A percentile compares a stretch with the other conserved stretches of the same genome.
phyloP scores from a whole-genome alignment of 2,113 vertebrate genomes.

The Gopherus evgoodei region DNA sequence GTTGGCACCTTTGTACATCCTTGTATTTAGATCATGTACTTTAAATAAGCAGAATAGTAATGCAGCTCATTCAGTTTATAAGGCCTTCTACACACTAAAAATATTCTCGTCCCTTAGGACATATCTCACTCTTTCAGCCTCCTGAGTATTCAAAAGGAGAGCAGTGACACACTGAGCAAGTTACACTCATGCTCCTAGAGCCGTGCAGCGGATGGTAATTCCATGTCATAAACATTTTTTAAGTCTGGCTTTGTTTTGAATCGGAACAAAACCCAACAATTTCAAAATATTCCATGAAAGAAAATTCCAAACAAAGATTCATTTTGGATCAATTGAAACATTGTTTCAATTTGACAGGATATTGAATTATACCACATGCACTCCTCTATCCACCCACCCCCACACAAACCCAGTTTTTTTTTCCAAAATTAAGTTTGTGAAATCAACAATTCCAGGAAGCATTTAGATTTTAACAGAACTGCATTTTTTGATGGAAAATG shows the following conservation, averaged over 20 bases:
- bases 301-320: neutral
- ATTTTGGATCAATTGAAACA: neutral
- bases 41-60: neutral
- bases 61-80: neutral
- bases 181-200: neutral
- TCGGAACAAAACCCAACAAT: too few relatives aligned
- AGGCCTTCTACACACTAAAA: neutral
- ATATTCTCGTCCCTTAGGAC: neutral
- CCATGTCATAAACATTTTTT: neutral
- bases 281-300: neutral
- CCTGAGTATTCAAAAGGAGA: neutral
- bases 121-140: neutral
- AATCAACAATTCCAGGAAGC: neutral
- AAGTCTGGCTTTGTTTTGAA: neutral
- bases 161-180: neutral
- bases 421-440: neutral
- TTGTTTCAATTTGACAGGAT: neutral
- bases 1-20: neutral
- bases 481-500: neutral
- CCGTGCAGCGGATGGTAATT: neutral
- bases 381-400: neutral
- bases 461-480: neutral
- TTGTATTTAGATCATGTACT: conserved; percentile 1
- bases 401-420: neutral
- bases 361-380: neutral